Evolutionary conservation across 2,113 vertebrate genomes (phyloP).

Genomic region (Dromas ardeola): DNA sequence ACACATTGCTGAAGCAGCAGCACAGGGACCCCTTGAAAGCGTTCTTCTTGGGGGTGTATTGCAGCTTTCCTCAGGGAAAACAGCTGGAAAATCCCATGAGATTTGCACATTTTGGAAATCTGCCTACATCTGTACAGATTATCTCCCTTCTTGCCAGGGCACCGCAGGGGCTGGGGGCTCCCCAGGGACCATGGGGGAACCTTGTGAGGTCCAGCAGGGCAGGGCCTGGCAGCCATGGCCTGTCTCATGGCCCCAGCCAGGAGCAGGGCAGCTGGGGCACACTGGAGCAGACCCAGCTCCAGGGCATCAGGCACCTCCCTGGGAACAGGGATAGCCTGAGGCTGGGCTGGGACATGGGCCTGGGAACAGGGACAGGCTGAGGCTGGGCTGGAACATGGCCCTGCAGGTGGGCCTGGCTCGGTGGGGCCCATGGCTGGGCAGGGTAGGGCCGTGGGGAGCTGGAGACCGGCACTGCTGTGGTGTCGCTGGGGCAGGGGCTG

Average conservation of each 20-base stretch:
- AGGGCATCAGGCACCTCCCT: neutral
- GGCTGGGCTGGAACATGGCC: neutral
- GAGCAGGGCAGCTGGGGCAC: neutral
- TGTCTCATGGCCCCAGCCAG: neutral
- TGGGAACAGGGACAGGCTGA: neutral
- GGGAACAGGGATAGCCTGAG: neutral
- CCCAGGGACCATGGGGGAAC: neutral
- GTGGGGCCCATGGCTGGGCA: no score
- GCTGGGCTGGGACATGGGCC: no score
- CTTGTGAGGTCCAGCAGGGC: neutral
- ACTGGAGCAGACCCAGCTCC: rapidly evolving
- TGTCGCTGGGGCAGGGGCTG: neutral
- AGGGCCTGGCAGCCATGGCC: neutral
- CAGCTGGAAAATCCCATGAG: neutral
- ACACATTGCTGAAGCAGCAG: neutral
- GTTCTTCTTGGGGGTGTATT: rapidly evolving
- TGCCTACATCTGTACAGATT: neutral
- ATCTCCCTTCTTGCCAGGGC: neutral
- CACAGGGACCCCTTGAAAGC: neutral
- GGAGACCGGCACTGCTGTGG: neutral
- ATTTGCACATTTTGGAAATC: neutral
- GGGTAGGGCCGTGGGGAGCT: neutral
- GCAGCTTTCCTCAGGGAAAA: neutral
- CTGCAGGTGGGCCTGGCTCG: neutral
- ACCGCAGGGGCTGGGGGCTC: no score